A percentile compares a stretch with the other conserved stretches of the same genome.
phyloP scores from a whole-genome alignment of 2,888 invertebrate species.

The Tenthredo distinguenda region DNA sequence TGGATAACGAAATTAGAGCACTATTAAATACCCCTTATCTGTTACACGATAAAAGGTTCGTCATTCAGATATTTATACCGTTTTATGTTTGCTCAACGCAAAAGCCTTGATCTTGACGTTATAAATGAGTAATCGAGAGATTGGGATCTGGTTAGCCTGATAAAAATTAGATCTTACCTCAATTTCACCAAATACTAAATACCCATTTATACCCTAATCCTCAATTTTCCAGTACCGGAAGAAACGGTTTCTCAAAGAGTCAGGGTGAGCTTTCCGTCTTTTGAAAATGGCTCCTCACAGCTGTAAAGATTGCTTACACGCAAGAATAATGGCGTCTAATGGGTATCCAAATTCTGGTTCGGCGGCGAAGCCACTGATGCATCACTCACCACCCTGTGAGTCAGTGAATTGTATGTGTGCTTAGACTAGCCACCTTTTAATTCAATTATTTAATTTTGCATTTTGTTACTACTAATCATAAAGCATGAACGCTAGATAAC shows the following conservation, averaged over 20 bases:
- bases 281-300: conserved; percentile 80
- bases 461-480: background rate
- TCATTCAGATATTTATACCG: background rate
- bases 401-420: conserved; percentile 77
- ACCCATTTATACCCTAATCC: conserved; percentile 52
- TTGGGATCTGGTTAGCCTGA: background rate
- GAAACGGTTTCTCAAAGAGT: conserved; percentile 54
- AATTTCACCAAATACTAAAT: background rate
- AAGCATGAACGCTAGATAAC: background rate
- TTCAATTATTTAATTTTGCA: conserved; percentile 34
- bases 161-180: background rate
- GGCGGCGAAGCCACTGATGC: conserved; percentile 65
- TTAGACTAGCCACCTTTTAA: conserved; percentile 72
- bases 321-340: conserved; percentile 74
- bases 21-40: conserved; percentile 4
- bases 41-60: background rate
- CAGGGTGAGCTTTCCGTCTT: conserved; percentile 58
- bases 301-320: conserved; percentile 79
- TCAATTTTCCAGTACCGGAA: conserved; percentile 61
- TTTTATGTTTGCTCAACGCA: background rate
- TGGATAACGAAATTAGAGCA: background rate
- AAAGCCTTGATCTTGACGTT: background rate
- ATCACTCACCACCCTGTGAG: conserved; percentile 77
- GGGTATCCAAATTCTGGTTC: conserved; percentile 68
- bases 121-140: background rate